Base-by-base conservation (phyloP, 2,113 vertebrate species). In the Dicaeum eximium region DNA sequence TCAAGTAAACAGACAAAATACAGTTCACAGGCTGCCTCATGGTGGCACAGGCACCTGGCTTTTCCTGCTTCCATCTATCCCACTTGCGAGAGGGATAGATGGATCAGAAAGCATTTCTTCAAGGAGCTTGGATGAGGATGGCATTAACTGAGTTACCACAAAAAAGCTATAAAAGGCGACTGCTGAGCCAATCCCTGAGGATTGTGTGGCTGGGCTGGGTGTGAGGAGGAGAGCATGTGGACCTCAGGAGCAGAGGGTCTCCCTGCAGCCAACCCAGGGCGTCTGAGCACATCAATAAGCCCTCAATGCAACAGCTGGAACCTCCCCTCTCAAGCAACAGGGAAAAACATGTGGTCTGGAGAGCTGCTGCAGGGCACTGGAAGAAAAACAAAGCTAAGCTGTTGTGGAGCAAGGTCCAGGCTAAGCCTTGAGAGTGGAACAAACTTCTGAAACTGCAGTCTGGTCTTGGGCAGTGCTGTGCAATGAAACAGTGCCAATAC, bases 1-100 rank as follows among this genome's bases (percentile, higher is more conserved):
- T 98, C 97, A 97, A 98, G 96, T 97, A 98, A 98, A 98, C 96
- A 98, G 97, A 97, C 61, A 94, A 98, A 98, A 98, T 98, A 97
- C 82, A 61, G 97, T 97, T 98, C 95, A 96, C 92, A 97, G 97
- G 97, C 97, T 97, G 96, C 97, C 86, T 97, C 28, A 70, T 47
- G 67, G 97, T 97, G 97, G 90, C 25, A 14, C 79, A 95, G 94
- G 85, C 98, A 98, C 97, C 97, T 98, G 98, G 91, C 65, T 97
- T 96, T 96, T 35, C 23, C 93, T 30, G 22, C 69, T 92, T 84
- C 92, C 75, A 30, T 93, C 72, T 92, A 95, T 91, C 74, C 91
- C 78, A 28, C 72, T 86, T 20, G 11, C 1, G 1, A 58, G 80
- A 60, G 56, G 21, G 35, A 48, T 42, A 61, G 56, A 38, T 72